Percentiles rank a stretch among this genome's conserved stretches.
Conservation (phyloP, 1,140 invertebrate genomes). For the Sarcophaga peregrina region DNA sequence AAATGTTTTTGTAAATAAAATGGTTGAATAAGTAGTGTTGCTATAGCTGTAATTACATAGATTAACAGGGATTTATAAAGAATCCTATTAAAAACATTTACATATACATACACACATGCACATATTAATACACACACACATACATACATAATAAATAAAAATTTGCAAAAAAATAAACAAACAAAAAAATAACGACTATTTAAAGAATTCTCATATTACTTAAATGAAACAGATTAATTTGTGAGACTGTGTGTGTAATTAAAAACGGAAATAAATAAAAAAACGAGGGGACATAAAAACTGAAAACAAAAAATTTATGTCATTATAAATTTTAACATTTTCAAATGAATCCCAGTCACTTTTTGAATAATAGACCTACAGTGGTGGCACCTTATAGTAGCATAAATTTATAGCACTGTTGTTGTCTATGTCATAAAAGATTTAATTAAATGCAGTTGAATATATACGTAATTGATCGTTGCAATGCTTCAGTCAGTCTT, state of each 20-base stretch:
- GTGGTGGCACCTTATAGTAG: neutral
- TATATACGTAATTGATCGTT: too few relatives aligned
- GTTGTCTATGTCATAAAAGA: neutral
- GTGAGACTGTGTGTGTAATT: too few relatives aligned
- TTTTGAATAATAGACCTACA: neutral
- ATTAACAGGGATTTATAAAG: conserved; percentile 18
- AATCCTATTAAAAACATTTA: neutral
- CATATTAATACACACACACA: neutral
- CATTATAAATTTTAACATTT: conserved; percentile 9
- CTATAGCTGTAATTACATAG: conserved; percentile 25
- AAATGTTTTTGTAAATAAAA: conserved; percentile 38
- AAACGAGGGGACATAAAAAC: too few relatives aligned
- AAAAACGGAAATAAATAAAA: too few relatives aligned
- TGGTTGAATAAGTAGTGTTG: conserved; percentile 17
- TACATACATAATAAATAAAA: neutral
- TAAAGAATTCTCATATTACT: too few relatives aligned
- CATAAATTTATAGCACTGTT: neutral
- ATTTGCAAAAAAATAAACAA: too few relatives aligned
- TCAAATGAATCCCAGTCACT: conserved; percentile 2
- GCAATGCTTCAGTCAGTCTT: too few relatives aligned
- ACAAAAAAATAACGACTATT: too few relatives aligned
- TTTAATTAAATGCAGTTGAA: neutral
- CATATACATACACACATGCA: neutral
- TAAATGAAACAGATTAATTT: too few relatives aligned
- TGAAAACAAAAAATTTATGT: neutral